A percentile compares a stretch with the other conserved stretches of the same genome.
Evolutionary conservation across 37 sponge, comb jelly and placozoan genomes (phyloP).

Genomic region (Agelas oroides): DNA sequence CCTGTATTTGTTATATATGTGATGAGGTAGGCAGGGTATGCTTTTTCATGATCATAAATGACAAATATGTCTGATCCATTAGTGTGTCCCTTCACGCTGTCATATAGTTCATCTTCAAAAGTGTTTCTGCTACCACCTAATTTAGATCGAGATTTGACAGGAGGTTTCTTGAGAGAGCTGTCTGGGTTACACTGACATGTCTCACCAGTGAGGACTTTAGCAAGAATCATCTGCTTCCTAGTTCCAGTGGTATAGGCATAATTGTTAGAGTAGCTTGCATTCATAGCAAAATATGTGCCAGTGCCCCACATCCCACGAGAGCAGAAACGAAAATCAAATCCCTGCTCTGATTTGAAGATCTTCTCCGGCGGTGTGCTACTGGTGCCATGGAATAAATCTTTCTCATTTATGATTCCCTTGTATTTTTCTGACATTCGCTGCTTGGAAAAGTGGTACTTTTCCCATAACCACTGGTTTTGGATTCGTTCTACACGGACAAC

Average conservation of each 20-base stretch:
- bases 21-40: constrained; percentile 82
- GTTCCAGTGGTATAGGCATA: constrained; percentile 38
- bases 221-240: constrained; percentile 62
- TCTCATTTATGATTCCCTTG: constrained; percentile 48
- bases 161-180: constrained; percentile 66
- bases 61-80: constrained; percentile 62
- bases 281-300: constrained; percentile 81
- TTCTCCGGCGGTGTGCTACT: constrained; percentile 15
- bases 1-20: constrained; percentile 54
- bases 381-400: constrained; percentile 74
- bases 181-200: constrained; percentile 30
- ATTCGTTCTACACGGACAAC: constrained; percentile 59
- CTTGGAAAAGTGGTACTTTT: constrained; percentile 36
- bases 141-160: constrained; percentile 30
- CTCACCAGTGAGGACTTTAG: constrained; percentile 63
- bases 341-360: constrained; percentile 69
- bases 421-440: constrained; percentile 53
- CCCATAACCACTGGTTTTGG: constrained; percentile 86
- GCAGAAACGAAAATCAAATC: constrained; percentile 75
- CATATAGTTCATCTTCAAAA: constrained; percentile 58
- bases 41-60: constrained; percentile 79
- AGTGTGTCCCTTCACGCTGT: constrained; percentile 78
- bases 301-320: constrained; percentile 75
- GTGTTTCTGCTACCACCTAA: constrained; percentile 49
- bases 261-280: constrained; percentile 77